These are phyloP conservation scores for Capreolus pygargus DNA, from an alignment of 2,113 vertebrate species.

Conservation along the genomic window DNA sequence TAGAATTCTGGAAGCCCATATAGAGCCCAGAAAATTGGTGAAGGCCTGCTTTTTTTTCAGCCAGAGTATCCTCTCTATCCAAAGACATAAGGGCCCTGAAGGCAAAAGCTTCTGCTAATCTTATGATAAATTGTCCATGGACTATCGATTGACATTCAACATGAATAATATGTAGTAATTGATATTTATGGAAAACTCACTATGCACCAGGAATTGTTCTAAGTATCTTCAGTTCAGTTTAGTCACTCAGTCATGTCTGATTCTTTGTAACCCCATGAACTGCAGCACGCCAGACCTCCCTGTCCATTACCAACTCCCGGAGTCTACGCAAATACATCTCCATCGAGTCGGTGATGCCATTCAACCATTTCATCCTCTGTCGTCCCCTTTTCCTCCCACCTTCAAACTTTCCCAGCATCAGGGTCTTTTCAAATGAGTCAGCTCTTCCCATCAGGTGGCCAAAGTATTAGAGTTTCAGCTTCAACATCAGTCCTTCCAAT, in stretches of 20 bases:
- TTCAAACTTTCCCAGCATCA: not conserved
- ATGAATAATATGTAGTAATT: not conserved
- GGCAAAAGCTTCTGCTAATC: not conserved
- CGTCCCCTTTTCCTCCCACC: not conserved
- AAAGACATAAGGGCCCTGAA: not conserved
- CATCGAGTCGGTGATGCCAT: not conserved
- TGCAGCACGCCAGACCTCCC: not conserved
- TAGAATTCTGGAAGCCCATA: not conserved
- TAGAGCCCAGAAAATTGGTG: not conserved
- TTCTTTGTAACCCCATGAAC: not conserved
- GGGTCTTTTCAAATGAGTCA: not conserved
- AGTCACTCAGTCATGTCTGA: not conserved
- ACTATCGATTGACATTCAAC: not conserved
- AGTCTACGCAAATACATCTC: not conserved
- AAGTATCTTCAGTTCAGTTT: not conserved
- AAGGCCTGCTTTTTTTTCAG: not conserved
- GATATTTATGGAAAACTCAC: not conserved
- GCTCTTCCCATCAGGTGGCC: not conserved
- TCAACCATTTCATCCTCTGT: not conserved
- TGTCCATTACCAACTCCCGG: not conserved
- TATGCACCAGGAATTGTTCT: not conserved
- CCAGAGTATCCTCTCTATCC: not conserved
- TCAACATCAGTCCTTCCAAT: not conserved
- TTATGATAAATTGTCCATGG: not conserved
- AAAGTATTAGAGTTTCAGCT: not conserved